These are phyloP conservation scores for Fopius arisanus DNA, from an alignment of 1,140 invertebrate genomes.

Conservation along the genomic window DNA sequence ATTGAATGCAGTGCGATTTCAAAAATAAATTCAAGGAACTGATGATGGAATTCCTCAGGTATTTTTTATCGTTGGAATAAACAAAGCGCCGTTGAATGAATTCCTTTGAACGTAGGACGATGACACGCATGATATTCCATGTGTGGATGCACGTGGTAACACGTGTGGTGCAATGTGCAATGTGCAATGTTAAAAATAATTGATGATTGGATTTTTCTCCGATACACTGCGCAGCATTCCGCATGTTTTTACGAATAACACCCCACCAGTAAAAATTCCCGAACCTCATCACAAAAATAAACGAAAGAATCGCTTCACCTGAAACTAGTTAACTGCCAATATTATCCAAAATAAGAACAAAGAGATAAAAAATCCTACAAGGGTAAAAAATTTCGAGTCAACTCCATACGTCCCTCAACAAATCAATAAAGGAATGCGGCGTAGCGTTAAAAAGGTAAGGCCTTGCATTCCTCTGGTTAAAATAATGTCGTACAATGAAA, in stretches of 20 bases:
- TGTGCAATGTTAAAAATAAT: not conserved
- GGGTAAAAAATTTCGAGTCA: not conserved
- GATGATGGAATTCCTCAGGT: not conserved
- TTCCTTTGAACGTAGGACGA: conserved; percentile 17
- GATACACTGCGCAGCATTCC: no score
- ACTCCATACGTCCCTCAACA: conserved; percentile 26
- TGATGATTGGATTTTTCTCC: no score
- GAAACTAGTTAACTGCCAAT: no score
- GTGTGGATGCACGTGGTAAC: conserved; percentile 11
- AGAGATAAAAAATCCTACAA: not conserved
- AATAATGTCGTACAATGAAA: conserved; percentile 21
- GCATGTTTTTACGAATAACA: no score
- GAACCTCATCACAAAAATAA: no score
- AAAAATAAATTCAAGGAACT: not conserved
- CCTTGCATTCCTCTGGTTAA: conserved; percentile 34
- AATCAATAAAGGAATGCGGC: conserved; percentile 64
- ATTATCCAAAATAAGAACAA: no score
- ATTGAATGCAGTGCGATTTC: no score
- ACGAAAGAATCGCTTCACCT: no score
- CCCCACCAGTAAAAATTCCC: not conserved
- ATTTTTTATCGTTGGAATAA: not conserved
- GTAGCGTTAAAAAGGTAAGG: conserved; percentile 51
- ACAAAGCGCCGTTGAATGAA: conserved; percentile 13
- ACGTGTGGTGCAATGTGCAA: conserved; percentile 15
- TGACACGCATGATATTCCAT: conserved; percentile 24